phyloP scores from a whole-genome alignment of 2,113 vertebrate species.

The Ochotona curzoniae region DNA sequence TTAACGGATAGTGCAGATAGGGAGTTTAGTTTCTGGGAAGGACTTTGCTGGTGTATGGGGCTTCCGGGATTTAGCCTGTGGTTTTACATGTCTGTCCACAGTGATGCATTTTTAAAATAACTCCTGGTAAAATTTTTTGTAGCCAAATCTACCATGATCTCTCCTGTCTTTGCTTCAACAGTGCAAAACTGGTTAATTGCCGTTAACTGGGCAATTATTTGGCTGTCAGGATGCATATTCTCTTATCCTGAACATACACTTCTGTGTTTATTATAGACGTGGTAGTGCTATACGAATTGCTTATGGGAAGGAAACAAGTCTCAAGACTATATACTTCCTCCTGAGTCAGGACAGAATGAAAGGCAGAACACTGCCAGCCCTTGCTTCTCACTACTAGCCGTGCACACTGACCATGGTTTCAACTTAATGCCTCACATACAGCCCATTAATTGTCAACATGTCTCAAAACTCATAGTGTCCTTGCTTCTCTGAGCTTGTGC shows the following conservation, averaged over 20 bases:
- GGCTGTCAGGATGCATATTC: neutral
- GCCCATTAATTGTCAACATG: neutral
- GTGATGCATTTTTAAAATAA: conserved; percentile 2
- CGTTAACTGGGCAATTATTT: neutral
- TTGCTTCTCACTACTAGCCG: neutral
- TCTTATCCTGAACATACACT: neutral
- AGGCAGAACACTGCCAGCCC: neutral
- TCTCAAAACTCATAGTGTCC: neutral
- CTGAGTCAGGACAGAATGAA: neutral
- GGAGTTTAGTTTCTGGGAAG: neutral
- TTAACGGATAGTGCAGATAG: neutral
- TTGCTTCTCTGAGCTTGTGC: neutral
- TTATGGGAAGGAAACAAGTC: neutral
- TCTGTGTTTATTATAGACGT: neutral
- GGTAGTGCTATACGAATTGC: neutral
- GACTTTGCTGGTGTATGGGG: neutral
- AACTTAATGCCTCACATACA: neutral
- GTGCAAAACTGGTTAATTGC: neutral
- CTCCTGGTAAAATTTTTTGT: neutral
- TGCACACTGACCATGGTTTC: neutral
- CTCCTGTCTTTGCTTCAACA: neutral
- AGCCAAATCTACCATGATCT: neutral
- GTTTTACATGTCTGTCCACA: neutral
- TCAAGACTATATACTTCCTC: neutral
- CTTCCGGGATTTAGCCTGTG: neutral